phyloP scores from a whole-genome alignment of 35 echinoderm and acorn worm genomes.

The Nesometra sesokonis region DNA sequence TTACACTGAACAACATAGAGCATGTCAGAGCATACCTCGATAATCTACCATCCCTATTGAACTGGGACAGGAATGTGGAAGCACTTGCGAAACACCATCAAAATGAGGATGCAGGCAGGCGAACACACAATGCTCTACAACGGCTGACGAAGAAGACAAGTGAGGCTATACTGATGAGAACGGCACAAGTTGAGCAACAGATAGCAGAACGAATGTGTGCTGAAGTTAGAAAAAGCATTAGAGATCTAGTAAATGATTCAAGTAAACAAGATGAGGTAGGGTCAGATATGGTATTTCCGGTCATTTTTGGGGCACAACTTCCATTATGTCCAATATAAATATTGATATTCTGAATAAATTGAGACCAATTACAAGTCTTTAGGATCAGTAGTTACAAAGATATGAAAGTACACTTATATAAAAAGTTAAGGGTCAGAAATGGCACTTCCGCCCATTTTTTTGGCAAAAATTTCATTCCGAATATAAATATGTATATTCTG shows the following conservation, averaged over 20 bases:
- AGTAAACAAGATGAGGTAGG: slow-evolving; percentile 42
- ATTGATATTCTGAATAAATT: too few species aligned
- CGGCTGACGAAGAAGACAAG: slow-evolving; percentile 59
- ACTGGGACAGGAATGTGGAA: slow-evolving; percentile 70
- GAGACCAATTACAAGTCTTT: too few species aligned
- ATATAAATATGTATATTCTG: too few species aligned
- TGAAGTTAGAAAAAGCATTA: slow-evolving; percentile 63
- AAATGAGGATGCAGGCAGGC: slow-evolving; percentile 49
- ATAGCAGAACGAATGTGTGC: slow-evolving; percentile 73
- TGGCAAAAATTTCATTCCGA: too few species aligned
- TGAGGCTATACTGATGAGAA: slow-evolving; percentile 42
- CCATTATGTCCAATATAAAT: too few species aligned
- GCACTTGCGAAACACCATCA: slow-evolving; percentile 53
- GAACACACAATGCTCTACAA: slow-evolving; percentile 64
- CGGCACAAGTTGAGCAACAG: slow-evolving; percentile 41
- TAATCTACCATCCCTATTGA: slow-evolving; percentile 59
- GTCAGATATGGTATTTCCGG: too few species aligned
- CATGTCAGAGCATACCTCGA: slow-evolving; percentile 82
- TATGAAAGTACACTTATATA: too few species aligned
- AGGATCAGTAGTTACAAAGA: too few species aligned
- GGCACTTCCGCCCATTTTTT: too few species aligned
- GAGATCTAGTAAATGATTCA: slow-evolving; percentile 33
- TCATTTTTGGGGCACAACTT: too few species aligned
- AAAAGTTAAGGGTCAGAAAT: too few species aligned
- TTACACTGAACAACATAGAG: slow-evolving; percentile 98